Percentiles rank a stretch among this genome's conserved stretches.
Conservation (phyloP, 2,888 invertebrate genomes). For the Iselma pallidipennis region DNA sequence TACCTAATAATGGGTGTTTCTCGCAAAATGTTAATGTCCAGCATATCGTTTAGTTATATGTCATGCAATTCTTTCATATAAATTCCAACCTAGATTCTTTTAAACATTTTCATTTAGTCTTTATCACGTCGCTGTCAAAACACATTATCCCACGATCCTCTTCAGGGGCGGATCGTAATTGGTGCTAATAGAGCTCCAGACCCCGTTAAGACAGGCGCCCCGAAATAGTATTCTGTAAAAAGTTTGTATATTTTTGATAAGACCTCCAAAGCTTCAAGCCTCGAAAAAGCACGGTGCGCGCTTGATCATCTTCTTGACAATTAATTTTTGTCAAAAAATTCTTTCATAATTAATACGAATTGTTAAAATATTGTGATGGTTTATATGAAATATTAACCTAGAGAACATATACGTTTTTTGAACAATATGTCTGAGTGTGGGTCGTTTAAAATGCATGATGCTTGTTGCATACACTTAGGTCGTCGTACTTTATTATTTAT, state of each 20-base stretch:
- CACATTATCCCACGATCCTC: not conserved
- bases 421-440: conserved; percentile 39
- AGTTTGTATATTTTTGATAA: no score
- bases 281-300: no score
- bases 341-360: not conserved
- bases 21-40: no score
- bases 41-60: no score
- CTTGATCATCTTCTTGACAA: no score
- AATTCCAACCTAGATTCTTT: not conserved
- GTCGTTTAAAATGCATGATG: conserved; percentile 38
- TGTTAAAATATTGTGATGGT: conserved; percentile 22
- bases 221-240: no score
- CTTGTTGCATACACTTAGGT: conserved; percentile 25
- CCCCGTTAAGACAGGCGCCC: no score
- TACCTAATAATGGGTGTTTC: no score
- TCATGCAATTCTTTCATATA: not conserved
- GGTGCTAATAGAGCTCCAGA: not conserved
- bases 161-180: no score
- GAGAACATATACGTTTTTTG: conserved; percentile 31
- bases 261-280: no score
- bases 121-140: not conserved
- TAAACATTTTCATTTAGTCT: not conserved
- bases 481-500: conserved; percentile 27
- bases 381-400: conserved; percentile 35
- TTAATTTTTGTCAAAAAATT: not conserved